phyloP scores from a whole-genome alignment of 1,140 invertebrate genomes.

The Drosophila pseudoobscura region DNA sequence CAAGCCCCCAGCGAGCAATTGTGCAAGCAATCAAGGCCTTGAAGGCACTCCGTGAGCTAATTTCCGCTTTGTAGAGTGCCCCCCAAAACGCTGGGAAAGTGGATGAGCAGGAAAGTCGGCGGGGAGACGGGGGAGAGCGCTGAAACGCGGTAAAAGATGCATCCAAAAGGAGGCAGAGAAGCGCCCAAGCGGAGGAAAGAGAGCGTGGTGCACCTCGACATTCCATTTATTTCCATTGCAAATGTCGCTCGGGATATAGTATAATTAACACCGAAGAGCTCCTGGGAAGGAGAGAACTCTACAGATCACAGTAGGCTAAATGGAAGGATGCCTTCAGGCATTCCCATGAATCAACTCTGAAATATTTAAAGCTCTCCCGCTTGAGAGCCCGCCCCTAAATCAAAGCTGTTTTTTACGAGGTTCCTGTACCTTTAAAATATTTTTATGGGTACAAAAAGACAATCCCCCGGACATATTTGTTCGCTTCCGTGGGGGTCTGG shows the following conservation, averaged over 20 bases:
- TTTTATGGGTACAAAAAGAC: too few species aligned
- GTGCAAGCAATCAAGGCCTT: constrained; percentile 47
- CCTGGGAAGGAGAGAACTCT: background rate
- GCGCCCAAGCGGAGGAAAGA: too few species aligned
- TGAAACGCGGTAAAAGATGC: too few species aligned
- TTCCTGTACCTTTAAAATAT: too few species aligned
- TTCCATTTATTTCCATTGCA: constrained; percentile 53
- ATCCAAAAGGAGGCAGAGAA: too few species aligned
- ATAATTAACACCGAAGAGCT: constrained; percentile 52
- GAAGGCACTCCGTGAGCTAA: constrained; percentile 55
- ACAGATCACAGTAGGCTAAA: background rate
- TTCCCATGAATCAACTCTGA: too few species aligned
- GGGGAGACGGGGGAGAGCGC: background rate
- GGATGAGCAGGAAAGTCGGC: background rate
- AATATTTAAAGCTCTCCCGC: too few species aligned
- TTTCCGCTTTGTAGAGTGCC: constrained; percentile 47
- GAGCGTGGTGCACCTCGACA: background rate
- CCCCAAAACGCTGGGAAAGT: background rate
- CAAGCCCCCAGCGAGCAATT: background rate
- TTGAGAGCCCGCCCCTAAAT: too few species aligned
- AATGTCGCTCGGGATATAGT: constrained; percentile 34
- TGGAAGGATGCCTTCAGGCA: too few species aligned
- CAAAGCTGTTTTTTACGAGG: too few species aligned
- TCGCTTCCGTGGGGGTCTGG: background rate
- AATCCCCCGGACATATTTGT: background rate